Base-by-base conservation (phyloP, 1,140 invertebrate genomes). In the Myzus persicae region DNA sequence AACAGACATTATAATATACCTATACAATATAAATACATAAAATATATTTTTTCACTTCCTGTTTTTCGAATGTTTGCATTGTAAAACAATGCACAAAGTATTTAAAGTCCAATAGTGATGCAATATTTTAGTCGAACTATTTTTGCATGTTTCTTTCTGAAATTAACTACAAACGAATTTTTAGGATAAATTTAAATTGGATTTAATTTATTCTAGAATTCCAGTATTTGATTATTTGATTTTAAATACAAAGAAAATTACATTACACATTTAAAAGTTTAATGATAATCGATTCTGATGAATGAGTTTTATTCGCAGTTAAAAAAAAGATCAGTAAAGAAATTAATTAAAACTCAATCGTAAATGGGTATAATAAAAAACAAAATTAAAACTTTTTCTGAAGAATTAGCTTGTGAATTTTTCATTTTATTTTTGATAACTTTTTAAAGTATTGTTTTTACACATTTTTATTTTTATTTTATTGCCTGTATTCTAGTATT, bases 371-470 rank as follows among this genome's bases (percentile, higher is more conserved):
- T 48, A 48, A 88, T 88, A 88, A 48, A 85, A 84, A 31, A 85
- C 40, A 42, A 46, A 46, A 87, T 87, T 87, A 46, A 87, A 88
- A 48, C 38, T n/a, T 36, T 48, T 51, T 7, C 18, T 38, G 1
- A 51, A 89, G 7, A 36, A 89, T 38, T 51, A 48, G 4, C 18
- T 36, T 18, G 31, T 88, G 31, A 31, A 89, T 89, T n/a, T 24
- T 36, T 48, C 1, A 24, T 51, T 38, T 51, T 51, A 2, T 24
- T 38, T 51, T 51, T 46, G 4, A 51, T 48, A 88, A 22, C 44
- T 89, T 88, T 87, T 88, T 88, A 88, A 14, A 48, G n/a, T 22
- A 88, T 87, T 26, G 26, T 38, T 51, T 89, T 26, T 22, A 89
- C 9, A 48, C 24, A 88, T 88, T 46, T 46, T 4, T 51, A 51